Conservation (phyloP, 30 jellyfish, hydroid and myxozoan genomes). For the Turritopsis rubra region DNA sequence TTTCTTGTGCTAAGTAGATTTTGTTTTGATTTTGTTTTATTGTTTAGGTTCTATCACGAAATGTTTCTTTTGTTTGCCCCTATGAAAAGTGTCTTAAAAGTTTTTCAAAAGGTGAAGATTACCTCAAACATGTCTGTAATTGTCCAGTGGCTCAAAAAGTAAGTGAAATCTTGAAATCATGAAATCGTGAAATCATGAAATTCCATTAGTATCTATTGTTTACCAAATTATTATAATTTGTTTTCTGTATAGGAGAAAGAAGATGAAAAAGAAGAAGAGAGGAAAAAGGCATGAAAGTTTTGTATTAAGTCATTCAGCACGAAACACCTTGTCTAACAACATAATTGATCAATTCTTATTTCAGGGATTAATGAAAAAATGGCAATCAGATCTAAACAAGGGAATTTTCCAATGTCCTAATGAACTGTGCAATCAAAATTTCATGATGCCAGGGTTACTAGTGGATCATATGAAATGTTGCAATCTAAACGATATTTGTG, state of each 20-base stretch:
- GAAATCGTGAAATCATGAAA: too few species aligned
- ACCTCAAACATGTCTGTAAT: not conserved
- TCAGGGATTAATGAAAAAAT: constrained; percentile 15
- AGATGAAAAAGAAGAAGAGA: constrained; percentile 27
- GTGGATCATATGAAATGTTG: not conserved
- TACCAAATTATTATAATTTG: too few species aligned
- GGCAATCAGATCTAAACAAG: constrained; percentile 3
- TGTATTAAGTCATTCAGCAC: too few species aligned
- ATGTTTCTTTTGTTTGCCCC: not conserved
- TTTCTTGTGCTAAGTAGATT: too few species aligned
- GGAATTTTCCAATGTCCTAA: constrained; percentile 6
- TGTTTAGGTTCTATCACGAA: not conserved
- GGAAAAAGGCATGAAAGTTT: not conserved
- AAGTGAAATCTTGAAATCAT: too few species aligned
- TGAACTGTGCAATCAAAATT: constrained; percentile 1
- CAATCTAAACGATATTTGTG: not conserved
- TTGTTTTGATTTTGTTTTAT: not conserved
- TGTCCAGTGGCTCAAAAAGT: constrained; percentile 2
- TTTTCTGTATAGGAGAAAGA: not conserved
- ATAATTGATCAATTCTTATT: not conserved
- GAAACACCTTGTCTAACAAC: not conserved
- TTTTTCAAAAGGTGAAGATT: not conserved
- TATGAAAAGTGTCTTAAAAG: not conserved
- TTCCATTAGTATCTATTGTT: too few species aligned
- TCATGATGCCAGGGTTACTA: not conserved